Base-by-base conservation (phyloP, 2,888 invertebrate genomes). In the Pollenia amentaria region DNA sequence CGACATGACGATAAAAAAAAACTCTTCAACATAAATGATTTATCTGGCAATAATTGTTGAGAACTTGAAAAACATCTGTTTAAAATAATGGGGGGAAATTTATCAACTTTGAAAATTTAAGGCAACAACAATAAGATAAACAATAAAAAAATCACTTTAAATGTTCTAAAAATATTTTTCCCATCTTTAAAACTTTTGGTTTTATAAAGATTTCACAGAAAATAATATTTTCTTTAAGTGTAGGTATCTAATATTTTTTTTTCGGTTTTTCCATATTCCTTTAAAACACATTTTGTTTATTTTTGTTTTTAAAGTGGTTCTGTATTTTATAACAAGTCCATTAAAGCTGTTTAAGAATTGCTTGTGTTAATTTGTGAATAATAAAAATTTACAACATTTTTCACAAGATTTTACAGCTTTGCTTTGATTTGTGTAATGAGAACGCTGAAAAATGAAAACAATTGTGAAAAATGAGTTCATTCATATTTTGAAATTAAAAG, bases 301-400 rank as follows among this genome's bases (percentile, higher is more conserved):
- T 82, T 60, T 76, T 48, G 16, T 46, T 29, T 29, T 29, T 6
- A 29, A 29, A 29, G 18, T 40, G 69, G 29, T 44, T 55, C 46
- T 64, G 62, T 3, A 18, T 42, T 83, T 55, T 65, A 40, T 65
- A 77, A 70, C 83, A 70, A 64, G 62, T 69, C 76, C 38, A 82
- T 76, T 69, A 69, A 73, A 77, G n/a, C 42, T 78, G 51, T 72
- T 57, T 57, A 64, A 65, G 48, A 64, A 18, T 70, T 48, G 42
- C 29, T 16, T 51, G 57, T 78, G 83, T 78, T 84, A 78, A 84
- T 84, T 78, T 70, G 57, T 77, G 40, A 72, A 70, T 46, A 62
- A 83, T 44, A 42, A 53, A 77, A 77, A 18, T 62, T 62, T 53
- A 46, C 69, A 62, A 44, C 14, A 46, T 57, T 29, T 3, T 67